Percentiles rank a stretch among this genome's conserved stretches.
phyloP scores from a whole-genome alignment of 2,888 invertebrate genomes.

The Monochamus alternatus region DNA sequence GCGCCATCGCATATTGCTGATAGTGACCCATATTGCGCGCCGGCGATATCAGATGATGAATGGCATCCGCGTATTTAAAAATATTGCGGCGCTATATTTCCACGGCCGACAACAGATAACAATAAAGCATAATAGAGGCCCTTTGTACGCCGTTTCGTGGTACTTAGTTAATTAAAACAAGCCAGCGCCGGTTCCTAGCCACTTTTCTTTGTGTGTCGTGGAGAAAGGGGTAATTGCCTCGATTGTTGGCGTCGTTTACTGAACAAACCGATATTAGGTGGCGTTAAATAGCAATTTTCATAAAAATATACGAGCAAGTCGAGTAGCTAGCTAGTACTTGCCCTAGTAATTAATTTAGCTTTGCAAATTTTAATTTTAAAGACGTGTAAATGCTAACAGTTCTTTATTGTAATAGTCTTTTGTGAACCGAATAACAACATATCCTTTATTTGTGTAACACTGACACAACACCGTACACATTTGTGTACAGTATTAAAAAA shows the following conservation, averaged over 20 bases:
- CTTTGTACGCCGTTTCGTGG: not conserved
- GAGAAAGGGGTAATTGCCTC: not conserved
- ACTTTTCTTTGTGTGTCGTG: not conserved
- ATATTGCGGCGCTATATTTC: slow-evolving; percentile 1
- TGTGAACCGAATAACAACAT: too few relatives aligned
- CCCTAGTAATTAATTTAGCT: too few relatives aligned
- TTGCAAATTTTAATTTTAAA: too few relatives aligned
- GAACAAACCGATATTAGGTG: too few relatives aligned
- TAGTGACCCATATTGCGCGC: slow-evolving; percentile 25
- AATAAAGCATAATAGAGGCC: slow-evolving; percentile 9
- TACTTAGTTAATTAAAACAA: slow-evolving; percentile 14
- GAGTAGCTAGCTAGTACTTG: too few relatives aligned
- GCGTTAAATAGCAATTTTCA: too few relatives aligned
- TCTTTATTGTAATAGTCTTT: not conserved
- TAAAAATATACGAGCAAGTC: too few relatives aligned
- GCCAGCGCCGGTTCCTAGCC: not conserved
- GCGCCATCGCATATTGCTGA: slow-evolving; percentile 8
- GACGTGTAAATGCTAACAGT: not conserved
- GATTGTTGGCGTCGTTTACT: too few relatives aligned
- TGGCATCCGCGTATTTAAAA: slow-evolving; percentile 19
- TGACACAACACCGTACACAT: too few relatives aligned
- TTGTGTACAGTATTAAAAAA: too few relatives aligned
- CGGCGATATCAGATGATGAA: slow-evolving; percentile 22
- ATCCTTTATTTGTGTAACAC: too few relatives aligned
- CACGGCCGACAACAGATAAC: slow-evolving; percentile 5